Base-by-base conservation (phyloP, 2,888 invertebrate genomes). In the Latrodectus elegans region DNA sequence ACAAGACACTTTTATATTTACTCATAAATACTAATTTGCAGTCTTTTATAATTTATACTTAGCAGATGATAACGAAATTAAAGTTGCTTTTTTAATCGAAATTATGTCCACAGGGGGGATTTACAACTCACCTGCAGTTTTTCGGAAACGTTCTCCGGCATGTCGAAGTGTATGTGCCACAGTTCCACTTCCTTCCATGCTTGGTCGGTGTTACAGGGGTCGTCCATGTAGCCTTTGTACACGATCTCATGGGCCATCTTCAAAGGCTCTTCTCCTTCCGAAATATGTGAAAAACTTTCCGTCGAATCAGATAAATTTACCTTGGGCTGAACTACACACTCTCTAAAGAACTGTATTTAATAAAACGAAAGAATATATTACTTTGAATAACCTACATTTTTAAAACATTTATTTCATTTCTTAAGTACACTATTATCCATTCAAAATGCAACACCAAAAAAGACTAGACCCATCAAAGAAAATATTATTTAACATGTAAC, bases 181-280 rank as follows among this genome's bases (percentile, higher is more conserved):
- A 91, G 78, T 84, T 90, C 89, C 1, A 92, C 91, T 84, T 91
- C 91, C 73, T 90, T 90, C 91, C 91, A 91, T 0, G 90, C 89
- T 51, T 91, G 90, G 67, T 91, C 91, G 0, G 92, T 92, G 88
- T 92, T 92, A 22, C 90, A 84, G 0, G 91, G 91, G 89, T 92
- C 92, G 88, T 92, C 92, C 72, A 92, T 90, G 88, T 92, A 92
- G 8, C 92, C 92, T 60, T 90, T 79, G 10, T 38, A 68, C 0
- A 88, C 75, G 0, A 84, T 26, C 3, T 88, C 84, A 22, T 74
- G 53, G 1, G 8, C 0, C 12, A 84, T 70, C 55, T 84, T 84
- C 9, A 64, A 15, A 14, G 11, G 17, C 22, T 80, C 79, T 6
- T 88, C 88, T 0, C 0, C 10, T 11, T 83, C 83, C 17, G 38